Percentiles rank a stretch among this genome's conserved stretches.
phyloP scores from a whole-genome alignment of 2,113 vertebrate species.

The Choloepus hoffmanni region DNA sequence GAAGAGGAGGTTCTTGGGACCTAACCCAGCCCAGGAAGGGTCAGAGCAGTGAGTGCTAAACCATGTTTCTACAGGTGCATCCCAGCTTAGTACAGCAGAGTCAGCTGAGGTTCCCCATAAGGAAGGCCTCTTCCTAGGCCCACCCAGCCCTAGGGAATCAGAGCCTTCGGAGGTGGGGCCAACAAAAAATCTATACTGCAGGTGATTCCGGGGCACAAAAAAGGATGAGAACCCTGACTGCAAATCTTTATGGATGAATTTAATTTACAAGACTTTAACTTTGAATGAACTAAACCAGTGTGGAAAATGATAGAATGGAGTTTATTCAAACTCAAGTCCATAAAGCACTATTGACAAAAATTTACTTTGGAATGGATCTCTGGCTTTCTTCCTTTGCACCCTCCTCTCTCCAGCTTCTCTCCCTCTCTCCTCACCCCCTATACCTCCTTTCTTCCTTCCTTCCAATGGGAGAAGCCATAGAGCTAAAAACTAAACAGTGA shows the following conservation, averaged over 20 bases:
- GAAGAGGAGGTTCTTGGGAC: background rate
- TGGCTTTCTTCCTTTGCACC: background rate
- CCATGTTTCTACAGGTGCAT: background rate
- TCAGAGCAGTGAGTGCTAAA: background rate
- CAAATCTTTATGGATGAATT: constrained; percentile 1
- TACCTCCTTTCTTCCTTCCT: background rate
- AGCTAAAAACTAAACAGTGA: background rate
- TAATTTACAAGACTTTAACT: background rate
- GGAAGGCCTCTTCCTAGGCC: background rate
- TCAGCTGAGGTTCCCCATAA: background rate
- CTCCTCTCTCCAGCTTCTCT: background rate
- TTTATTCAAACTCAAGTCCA: background rate
- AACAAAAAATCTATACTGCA: background rate
- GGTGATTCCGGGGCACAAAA: background rate
- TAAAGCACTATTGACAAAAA: background rate
- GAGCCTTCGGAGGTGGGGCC: fast-evolving
- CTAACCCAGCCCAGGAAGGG: background rate
- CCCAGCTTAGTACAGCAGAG: background rate
- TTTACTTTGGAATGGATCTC: background rate
- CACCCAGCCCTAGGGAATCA: background rate
- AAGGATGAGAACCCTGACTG: background rate
- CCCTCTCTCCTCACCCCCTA: background rate
- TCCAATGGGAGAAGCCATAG: background rate
- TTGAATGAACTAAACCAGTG: background rate
- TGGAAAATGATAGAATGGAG: background rate